Base-by-base conservation (phyloP, 2,888 invertebrate genomes). In the Trypoxylon attenuatum region DNA sequence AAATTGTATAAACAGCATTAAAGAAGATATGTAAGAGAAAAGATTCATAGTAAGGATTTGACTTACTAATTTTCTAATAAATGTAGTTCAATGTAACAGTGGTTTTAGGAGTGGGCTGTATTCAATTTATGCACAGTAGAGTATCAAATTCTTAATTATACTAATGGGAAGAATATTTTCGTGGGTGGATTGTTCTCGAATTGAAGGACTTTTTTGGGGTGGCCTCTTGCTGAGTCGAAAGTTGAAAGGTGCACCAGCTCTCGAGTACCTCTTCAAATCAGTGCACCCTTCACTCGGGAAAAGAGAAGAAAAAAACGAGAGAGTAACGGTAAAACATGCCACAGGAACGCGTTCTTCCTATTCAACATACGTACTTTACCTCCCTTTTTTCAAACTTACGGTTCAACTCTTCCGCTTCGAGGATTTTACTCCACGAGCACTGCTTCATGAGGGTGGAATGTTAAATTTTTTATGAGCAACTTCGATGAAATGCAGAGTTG, bases 231-330 rank as follows among this genome's bases (percentile, higher is more conserved):
- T 13, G 39, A 55, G 16, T 41, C 1, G n/a, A n/a, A n/a, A n/a
- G n/a, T n/a, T n/a, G n/a, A 59, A 41, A 19, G 39, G 41, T 21
- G 27, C 21, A 27, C 22, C 6, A n/a, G 29, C 25, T 52, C 47
- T n/a, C n/a, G 33, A 60, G 33, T 29, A 15, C 22, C 52, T 18
- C 15, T 50, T 15, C 29, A 22, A 22, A 25, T 5, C 23, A 6
- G 38, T 58, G 2, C 15, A 43, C 43, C 41, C 51, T 52, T 45
- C 8, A n/a, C n/a, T n/a, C n/a, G n/a, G n/a, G n/a, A n/a, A n/a
- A n/a, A n/a, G n/a, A n/a, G n/a, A n/a, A n/a, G n/a, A n/a, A n/a
- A n/a, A n/a, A n/a, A n/a, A n/a, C n/a, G n/a, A n/a, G n/a, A n/a
- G n/a, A n/a, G n/a, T n/a, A n/a, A 15, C 10, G 13, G 21, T 16